Base-by-base conservation (phyloP, 2,888 invertebrate species). In the Hoplodrina ambigua region DNA sequence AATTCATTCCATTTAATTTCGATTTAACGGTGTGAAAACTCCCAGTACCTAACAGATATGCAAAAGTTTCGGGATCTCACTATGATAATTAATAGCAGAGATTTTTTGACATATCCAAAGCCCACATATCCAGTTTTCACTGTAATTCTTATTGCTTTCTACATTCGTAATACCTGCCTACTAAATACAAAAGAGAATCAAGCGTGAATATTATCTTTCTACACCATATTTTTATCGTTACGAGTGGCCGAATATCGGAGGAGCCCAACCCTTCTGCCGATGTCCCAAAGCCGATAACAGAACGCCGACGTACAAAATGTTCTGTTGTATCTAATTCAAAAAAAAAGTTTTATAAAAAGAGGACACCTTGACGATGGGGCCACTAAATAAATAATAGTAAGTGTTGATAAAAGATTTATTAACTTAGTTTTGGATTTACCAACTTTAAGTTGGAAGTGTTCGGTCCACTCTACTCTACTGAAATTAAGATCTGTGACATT, bases 271-370 rank as follows among this genome's bases (percentile, higher is more conserved):
- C 92, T 91, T 91, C 82, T 81, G 78, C 63, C 44, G 78, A 78
- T 78, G 72, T 52, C 46, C 13, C 52, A 41, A 49, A 52, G 30
- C 72, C 78, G 95, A 95, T 94, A 95, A 92, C 88, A 85, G 83
- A 80, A 86, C 90, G 90, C 89, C 87, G 89, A 85, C 89, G 91
- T 89, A 95, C 94, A 94, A 95, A 95, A 93, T 94, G 94, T 93
- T 91, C 90, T 90, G 92, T 92, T 93, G 93, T 94, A 92, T 92
- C 92, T 88, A 87, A 90, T 85, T 86, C 86, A 89, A 91, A 91
- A 92, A 91, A 92, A 91, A 88, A 85, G 55, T 41, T 58, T 20
- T n/a, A 59, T 25, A 81, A 87, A 87, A 83, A 86, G 80, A 86
- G 85, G 83, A 88, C 91, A 90, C 88, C 88, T 89, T 90, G 86